phyloP scores from a whole-genome alignment of 2,113 vertebrate genomes.

The Sialia sialis region DNA sequence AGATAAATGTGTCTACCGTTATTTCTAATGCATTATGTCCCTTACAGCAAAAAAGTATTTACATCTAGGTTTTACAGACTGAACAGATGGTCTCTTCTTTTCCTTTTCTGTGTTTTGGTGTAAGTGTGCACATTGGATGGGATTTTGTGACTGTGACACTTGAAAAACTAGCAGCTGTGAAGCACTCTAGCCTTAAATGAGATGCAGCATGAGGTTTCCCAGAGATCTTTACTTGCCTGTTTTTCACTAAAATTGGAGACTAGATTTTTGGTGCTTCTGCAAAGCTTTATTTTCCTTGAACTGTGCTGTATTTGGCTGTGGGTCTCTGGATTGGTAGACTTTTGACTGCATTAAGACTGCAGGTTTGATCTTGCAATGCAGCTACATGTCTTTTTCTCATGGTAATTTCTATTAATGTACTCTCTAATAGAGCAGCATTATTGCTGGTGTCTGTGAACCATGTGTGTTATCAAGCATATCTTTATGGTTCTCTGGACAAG shows the following conservation, averaged over 20 bases:
- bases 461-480: conserved; percentile 5
- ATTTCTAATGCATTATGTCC: background rate
- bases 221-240: background rate
- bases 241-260: conserved; percentile 9
- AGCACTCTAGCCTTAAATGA: background rate
- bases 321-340: background rate
- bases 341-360: background rate
- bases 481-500: conserved; percentile 1
- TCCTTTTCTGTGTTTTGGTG: conserved; percentile 16
- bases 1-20: background rate
- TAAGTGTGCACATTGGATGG: background rate
- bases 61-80: conserved; percentile 19
- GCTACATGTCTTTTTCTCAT: background rate
- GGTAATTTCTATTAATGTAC: background rate
- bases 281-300: background rate
- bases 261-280: background rate
- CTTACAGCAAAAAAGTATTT: background rate
- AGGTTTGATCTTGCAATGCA: background rate
- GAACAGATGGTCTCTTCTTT: conserved; percentile 17
- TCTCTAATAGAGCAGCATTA: background rate
- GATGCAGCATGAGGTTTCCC: conserved; percentile 29
- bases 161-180: conserved; percentile 44
- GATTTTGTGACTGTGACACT: conserved; percentile 43
- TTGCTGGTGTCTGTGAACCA: background rate
- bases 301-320: background rate